These are phyloP conservation scores for Chymomyza costata DNA, from an alignment of 1,140 invertebrate genomes.

Conservation along the genomic window DNA sequence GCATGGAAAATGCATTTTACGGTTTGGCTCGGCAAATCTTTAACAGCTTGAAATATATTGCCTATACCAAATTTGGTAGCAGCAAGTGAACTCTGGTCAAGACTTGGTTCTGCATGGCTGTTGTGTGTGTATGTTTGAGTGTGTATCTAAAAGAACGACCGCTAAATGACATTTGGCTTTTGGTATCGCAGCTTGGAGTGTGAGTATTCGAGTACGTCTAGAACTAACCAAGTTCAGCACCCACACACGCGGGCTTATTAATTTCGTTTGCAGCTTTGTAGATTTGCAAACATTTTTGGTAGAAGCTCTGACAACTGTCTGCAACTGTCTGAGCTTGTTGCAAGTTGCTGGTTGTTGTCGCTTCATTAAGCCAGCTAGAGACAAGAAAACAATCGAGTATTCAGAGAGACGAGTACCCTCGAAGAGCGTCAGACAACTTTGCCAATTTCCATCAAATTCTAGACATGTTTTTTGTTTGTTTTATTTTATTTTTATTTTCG, in stretches of 20 bases:
- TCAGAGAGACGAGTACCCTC: conserved; percentile 9
- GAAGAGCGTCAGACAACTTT: conserved; percentile 54
- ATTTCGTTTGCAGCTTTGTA: conserved; percentile 66
- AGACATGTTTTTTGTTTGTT: conserved; percentile 19
- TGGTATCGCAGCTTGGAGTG: conserved; percentile 46
- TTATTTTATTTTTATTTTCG: conserved; percentile 28
- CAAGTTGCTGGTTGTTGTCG: conserved; percentile 50
- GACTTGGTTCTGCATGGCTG: conserved; percentile 1
- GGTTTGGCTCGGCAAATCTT: conserved; percentile 58
- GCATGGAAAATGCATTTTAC: conserved; percentile 63
- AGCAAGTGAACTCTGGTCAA: too few relatives aligned
- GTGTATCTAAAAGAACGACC: conserved; percentile 23
- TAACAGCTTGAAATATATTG: conserved; percentile 66
- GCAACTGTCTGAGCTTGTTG: conserved; percentile 28
- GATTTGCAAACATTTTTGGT: conserved; percentile 17
- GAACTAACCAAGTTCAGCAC: too few relatives aligned
- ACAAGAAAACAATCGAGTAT: conserved; percentile 26
- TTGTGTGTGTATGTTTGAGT: too few relatives aligned
- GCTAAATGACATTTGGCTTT: conserved; percentile 61
- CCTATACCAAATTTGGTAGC: conserved; percentile 58
- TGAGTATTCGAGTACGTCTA: too few relatives aligned
- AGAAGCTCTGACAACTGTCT: conserved; percentile 54
- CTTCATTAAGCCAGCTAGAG: conserved; percentile 59
- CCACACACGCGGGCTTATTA: conserved; percentile 44
- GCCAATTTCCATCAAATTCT: conserved; percentile 69